These are phyloP conservation scores for Nothocercus nigrocapillus DNA, from an alignment of 2,113 vertebrate genomes.

Conservation along the genomic window DNA sequence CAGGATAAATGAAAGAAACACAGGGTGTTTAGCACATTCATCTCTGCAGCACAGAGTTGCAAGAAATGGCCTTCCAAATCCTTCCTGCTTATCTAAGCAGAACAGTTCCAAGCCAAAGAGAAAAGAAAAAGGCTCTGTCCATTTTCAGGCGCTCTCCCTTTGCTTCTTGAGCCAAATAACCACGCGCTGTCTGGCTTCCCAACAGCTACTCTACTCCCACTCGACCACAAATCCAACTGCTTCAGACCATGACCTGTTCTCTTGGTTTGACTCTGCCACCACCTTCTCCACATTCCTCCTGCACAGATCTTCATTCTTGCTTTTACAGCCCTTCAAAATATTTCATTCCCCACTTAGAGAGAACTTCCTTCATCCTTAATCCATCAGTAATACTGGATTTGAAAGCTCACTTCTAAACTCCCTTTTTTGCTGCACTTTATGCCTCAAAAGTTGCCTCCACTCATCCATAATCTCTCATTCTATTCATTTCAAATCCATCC, in stretches of 20 bases:
- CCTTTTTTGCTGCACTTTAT: neutral
- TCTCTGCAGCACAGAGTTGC: neutral
- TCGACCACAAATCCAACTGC: neutral
- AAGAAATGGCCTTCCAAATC: neutral
- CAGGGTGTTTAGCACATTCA: neutral
- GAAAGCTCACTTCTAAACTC: neutral
- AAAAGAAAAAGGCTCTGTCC: neutral
- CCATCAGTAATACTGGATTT: fast-evolving
- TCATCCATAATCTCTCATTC: neutral
- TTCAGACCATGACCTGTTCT: neutral
- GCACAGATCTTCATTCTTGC: neutral
- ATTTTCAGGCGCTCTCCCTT: neutral
- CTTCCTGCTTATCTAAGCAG: neutral
- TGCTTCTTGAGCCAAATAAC: neutral
- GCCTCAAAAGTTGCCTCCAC: fast-evolving
- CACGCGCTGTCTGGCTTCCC: neutral
- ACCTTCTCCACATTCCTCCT: neutral
- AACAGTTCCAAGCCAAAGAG: neutral
- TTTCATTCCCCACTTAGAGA: neutral
- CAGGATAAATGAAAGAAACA: neutral
- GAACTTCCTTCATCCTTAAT: neutral
- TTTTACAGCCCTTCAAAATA: neutral
- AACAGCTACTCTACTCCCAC: neutral
- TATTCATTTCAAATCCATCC: neutral
- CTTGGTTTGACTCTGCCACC: neutral